Evolutionary conservation across 2,888 invertebrate species (phyloP), one percentile per base, ranked within the genome.

Genomic region (Petrolisthes manimaculis): DNA sequence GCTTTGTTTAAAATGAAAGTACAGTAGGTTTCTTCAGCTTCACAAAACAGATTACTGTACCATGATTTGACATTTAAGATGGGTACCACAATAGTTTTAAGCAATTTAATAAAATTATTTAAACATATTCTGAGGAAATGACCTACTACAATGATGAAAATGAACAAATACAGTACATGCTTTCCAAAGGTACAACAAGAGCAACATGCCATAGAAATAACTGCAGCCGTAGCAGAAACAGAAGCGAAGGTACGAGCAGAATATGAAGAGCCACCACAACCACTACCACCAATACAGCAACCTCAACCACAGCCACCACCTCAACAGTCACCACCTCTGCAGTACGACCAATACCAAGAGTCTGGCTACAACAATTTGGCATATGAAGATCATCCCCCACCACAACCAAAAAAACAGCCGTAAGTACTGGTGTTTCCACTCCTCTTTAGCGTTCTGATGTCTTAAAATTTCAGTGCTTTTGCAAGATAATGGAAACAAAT

Each of bases 131-230:
- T 12, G 5, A 9, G 54, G 18, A 53, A 54, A 53, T 79, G 18
- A 12, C 54, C 51, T 8, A 4, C n/a, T 21, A 18, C 9, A 14
- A 79, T 37, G 54, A 4, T 54, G 18, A 14, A 53, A 3, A 61
- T 61, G 61, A 61, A 61, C 14, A 14, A 53, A 79, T 54, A 12
- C 14, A 8, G 21, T 74, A 8, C 24, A 37, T 80, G 18, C n/a
- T 9, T 8, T 69, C 5, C 9, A 71, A 71, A 83, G 83, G 21
- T 53, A 14, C 83, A 83, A 54, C n/a, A 83, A 18, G 74, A 74
- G 12, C 71, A 83, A 51, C 37, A 54, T 51, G 83, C 24, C 5
- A 6, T 81, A 61, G 86, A 54, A 51, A 81, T 74, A 56, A 74
- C 83, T 12, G n/a, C 69, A 21, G 69, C 83, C 51, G 71, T 61